These are phyloP conservation scores for Struthio camelus DNA, from an alignment of 2,113 vertebrate species.

Conservation along the genomic window DNA sequence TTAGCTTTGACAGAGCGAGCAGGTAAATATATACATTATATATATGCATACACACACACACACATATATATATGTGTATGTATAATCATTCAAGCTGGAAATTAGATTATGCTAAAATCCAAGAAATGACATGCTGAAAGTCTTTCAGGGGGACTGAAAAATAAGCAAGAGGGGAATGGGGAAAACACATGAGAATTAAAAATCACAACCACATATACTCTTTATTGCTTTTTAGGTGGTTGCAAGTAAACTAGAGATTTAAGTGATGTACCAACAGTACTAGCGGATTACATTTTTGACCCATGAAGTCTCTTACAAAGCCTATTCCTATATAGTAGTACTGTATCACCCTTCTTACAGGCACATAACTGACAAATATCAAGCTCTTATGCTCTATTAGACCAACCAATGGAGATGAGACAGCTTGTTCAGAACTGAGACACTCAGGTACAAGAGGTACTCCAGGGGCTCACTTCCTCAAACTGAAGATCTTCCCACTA, in stretches of 20 bases:
- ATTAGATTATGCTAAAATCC: background rate
- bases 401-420: background rate
- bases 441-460: background rate
- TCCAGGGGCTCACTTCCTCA: background rate
- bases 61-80: too few relatives aligned
- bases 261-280: background rate
- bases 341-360: background rate
- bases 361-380: background rate
- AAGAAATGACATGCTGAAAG: background rate
- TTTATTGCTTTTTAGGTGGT: background rate
- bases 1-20: background rate
- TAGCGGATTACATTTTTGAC: background rate
- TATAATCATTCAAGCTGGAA: background rate
- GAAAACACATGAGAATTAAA: too few relatives aligned
- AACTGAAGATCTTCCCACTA: background rate
- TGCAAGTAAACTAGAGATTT: background rate
- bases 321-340: background rate
- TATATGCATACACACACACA: too few relatives aligned
- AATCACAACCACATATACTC: background rate
- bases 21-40: background rate
- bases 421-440: background rate
- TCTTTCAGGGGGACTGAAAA: background rate
- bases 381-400: background rate
- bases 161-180: background rate
- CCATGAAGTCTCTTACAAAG: background rate